Conservation (phyloP, 37 sponge, comb jelly and placozoan species). For the Beroe ovata region DNA sequence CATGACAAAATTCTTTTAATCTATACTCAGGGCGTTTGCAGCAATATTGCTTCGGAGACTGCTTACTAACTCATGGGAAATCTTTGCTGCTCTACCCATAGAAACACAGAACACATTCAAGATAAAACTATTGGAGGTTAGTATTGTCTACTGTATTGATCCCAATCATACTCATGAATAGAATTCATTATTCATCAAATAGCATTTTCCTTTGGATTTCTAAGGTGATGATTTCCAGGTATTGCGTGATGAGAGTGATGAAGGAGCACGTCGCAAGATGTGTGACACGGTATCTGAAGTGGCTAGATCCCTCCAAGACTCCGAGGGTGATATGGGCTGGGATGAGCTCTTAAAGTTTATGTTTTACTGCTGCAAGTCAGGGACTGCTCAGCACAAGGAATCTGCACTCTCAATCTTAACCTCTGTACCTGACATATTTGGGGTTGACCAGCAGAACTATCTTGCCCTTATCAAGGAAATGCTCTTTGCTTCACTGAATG, state of each 20-base stretch:
- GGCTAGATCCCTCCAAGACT: constrained; percentile 84
- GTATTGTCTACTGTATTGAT: too few relatives aligned
- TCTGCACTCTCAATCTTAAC: constrained; percentile 88
- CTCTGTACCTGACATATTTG: constrained; percentile 90
- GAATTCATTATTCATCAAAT: too few relatives aligned
- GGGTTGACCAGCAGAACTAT: constrained; percentile 76
- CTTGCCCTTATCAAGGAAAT: constrained; percentile 79
- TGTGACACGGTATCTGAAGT: constrained; percentile 93
- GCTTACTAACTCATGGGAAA: constrained; percentile 54
- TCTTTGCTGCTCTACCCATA: not conserved
- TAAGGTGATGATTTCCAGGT: not conserved
- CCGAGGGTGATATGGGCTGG: constrained; percentile 83
- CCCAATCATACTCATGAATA: too few relatives aligned
- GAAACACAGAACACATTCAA: constrained; percentile 29
- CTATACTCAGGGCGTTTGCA: constrained; percentile 41
- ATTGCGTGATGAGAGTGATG: constrained; percentile 71
- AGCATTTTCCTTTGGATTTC: too few relatives aligned
- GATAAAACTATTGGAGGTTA: not conserved
- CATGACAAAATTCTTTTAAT: too few relatives aligned
- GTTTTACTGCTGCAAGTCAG: constrained; percentile 80
- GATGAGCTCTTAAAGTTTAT: constrained; percentile 88
- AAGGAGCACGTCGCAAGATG: constrained; percentile 78
- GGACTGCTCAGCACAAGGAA: constrained; percentile 74
- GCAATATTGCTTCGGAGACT: constrained; percentile 29
- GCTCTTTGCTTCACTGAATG: constrained; percentile 77